A percentile compares a stretch with the other conserved stretches of the same genome.
These are phyloP conservation scores for Aporophyla lueneburgensis DNA, from an alignment of 2,888 invertebrate species.

Conservation along the genomic window DNA sequence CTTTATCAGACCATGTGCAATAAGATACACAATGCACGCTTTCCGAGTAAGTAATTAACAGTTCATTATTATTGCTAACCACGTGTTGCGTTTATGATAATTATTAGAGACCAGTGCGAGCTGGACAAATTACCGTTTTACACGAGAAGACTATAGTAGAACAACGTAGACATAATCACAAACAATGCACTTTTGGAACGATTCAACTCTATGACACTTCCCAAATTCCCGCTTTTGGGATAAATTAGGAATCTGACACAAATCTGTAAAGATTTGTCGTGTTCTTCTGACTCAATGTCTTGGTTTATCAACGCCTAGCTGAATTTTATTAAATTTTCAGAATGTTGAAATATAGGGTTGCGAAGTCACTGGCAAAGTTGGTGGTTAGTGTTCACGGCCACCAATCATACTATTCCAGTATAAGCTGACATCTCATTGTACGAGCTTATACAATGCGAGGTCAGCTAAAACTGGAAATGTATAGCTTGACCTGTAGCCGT, in stretches of 20 bases:
- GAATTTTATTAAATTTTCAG: neutral
- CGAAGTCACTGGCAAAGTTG: neutral
- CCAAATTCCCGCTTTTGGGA: too few relatives aligned
- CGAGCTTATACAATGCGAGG: too few relatives aligned
- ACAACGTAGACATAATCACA: neutral
- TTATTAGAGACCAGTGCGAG: conserved; percentile 22
- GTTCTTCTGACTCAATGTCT: neutral
- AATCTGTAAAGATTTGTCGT: neutral
- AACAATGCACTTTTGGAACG: neutral
- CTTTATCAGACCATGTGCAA: conserved; percentile 37
- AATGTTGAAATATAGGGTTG: neutral
- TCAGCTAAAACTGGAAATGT: too few relatives aligned
- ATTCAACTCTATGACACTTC: neutral
- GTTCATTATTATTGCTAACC: conserved; percentile 43
- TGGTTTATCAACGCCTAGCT: too few relatives aligned
- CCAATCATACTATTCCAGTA: too few relatives aligned
- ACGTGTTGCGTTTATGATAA: conserved; percentile 50
- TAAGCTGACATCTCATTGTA: too few relatives aligned
- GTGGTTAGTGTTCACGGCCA: too few relatives aligned
- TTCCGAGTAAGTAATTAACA: conserved; percentile 38
- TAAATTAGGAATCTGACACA: neutral
- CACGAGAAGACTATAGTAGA: conserved; percentile 4
- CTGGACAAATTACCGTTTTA: conserved; percentile 1
- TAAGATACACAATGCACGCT: conserved; percentile 43
- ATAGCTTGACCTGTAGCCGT: too few relatives aligned